Percentiles rank a stretch among this genome's conserved stretches.
phyloP scores from a whole-genome alignment of 35 echinoderm and acorn worm species.

The Chiridota heheva region DNA sequence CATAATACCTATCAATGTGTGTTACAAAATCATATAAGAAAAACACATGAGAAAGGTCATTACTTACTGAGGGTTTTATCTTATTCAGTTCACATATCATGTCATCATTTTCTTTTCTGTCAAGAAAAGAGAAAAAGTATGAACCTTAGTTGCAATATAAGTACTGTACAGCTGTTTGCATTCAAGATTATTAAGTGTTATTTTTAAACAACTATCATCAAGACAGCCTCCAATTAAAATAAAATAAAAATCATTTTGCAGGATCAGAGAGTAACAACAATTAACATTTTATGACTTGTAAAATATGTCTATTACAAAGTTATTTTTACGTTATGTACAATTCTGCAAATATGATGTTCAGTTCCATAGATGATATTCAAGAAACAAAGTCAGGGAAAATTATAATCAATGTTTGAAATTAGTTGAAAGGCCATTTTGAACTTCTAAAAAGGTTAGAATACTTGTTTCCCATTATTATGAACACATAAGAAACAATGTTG shows the following conservation, averaged over 20 bases:
- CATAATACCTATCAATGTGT: no score
- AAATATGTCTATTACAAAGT: no score
- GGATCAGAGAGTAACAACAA: not conserved
- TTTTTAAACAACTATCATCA: not conserved
- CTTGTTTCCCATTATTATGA: no score
- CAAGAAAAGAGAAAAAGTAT: conserved; percentile 16
- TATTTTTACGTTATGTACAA: no score
- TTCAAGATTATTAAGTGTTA: not conserved
- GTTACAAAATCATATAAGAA: not conserved
- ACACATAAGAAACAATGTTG: no score
- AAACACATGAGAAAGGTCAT: not conserved
- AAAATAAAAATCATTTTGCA: not conserved
- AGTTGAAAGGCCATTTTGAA: no score
- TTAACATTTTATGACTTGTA: not conserved
- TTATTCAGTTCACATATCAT: conserved; percentile 53
- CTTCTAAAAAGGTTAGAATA: no score
- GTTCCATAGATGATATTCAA: no score
- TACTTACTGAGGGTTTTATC: conserved; percentile 73
- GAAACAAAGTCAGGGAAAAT: no score
- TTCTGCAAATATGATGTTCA: no score
- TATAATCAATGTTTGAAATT: no score
- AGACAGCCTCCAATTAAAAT: not conserved
- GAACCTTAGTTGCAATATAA: not conserved
- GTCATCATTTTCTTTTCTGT: conserved; percentile 50
- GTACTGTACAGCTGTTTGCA: not conserved